phyloP scores from a whole-genome alignment of 1,140 invertebrate genomes.

The Melanaphis sacchari region DNA sequence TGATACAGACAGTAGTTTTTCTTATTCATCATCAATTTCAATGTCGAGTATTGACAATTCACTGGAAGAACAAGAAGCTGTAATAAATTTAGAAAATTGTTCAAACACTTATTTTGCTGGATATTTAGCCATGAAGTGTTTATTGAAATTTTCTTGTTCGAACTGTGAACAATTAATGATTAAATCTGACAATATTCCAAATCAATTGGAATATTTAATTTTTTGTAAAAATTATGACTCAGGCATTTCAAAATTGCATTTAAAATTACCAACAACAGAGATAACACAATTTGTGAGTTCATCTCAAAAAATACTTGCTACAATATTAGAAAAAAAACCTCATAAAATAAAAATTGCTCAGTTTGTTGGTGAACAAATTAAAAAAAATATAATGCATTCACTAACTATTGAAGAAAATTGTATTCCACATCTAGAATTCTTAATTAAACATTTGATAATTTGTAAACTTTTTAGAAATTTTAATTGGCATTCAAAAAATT shows the following conservation, averaged over 20 bases:
- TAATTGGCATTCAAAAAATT: background rate
- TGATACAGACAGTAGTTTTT: background rate
- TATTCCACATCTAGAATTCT: background rate
- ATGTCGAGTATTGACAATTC: too few relatives aligned
- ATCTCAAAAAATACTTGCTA: background rate
- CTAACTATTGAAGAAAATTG: background rate
- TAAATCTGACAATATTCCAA: background rate
- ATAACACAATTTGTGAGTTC: background rate
- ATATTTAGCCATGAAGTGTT: background rate
- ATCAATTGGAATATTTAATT: background rate
- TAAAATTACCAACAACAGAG: background rate
- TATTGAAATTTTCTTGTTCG: background rate
- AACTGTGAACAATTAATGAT: background rate
- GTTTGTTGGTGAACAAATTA: background rate
- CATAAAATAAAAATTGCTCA: background rate
- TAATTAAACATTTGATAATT: background rate
- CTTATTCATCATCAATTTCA: background rate
- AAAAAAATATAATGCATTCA: background rate
- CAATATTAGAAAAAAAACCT: background rate
- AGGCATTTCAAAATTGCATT: background rate
- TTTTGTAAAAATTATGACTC: slow-evolving; percentile 14
- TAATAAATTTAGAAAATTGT: background rate
- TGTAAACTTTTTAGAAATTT: slow-evolving; percentile 24
- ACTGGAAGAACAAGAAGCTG: background rate
- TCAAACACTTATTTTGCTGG: background rate